Percentiles rank a stretch among this genome's conserved stretches.
Conservation (phyloP, 2,113 vertebrate species). For the Laterallus jamaicensis region DNA sequence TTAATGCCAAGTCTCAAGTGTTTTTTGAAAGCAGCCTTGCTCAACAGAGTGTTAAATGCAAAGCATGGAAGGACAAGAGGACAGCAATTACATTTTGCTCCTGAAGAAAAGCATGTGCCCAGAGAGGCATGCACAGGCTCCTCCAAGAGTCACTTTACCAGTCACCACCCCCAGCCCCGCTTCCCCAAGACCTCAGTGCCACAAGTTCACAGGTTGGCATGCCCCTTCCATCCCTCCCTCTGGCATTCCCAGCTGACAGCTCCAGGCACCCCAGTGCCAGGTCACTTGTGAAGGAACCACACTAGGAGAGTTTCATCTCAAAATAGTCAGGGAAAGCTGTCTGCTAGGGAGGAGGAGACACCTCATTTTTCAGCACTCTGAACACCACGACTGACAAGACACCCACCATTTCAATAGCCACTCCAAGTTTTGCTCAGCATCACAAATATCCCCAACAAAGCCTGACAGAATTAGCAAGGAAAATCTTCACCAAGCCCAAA, state of each 20-base stretch:
- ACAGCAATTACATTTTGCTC: not conserved
- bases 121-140: accelerated
- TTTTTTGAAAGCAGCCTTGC: not conserved
- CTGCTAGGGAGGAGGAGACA: not conserved
- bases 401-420: not conserved
- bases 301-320: not conserved
- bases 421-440: not conserved
- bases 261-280: not conserved
- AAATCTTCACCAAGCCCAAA: not conserved
- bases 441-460: not conserved
- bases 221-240: not conserved
- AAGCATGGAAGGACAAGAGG: not conserved
- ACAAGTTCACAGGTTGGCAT: not conserved
- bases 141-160: not conserved
- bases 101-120: not conserved
- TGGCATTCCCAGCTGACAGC: not conserved
- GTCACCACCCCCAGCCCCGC: accelerated
- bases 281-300: not conserved
- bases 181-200: not conserved
- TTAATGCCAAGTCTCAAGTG: not conserved
- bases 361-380: not conserved
- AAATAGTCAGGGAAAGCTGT: not conserved
- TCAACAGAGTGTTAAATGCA: not conserved
- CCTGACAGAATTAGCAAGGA: not conserved
- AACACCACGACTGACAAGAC: not conserved